Conservation (phyloP, 2,888 invertebrate genomes). For the Microctonus aethiopoides region DNA sequence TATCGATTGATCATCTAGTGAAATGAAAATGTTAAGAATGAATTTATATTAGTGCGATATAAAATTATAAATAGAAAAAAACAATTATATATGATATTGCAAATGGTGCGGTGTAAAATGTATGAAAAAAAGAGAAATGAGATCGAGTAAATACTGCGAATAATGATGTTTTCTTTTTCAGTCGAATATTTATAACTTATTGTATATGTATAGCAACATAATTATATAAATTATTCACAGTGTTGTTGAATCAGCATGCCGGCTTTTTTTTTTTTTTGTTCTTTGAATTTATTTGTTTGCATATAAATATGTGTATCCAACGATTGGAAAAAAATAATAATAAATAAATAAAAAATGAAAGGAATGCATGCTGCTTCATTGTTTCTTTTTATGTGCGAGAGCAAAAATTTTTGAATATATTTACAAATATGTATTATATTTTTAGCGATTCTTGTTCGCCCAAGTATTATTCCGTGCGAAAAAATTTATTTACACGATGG, state of each 20-base stretch:
- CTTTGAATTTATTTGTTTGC: neutral
- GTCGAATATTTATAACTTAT: conserved; percentile 22
- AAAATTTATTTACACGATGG: conserved; percentile 41
- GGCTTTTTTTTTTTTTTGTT: neutral
- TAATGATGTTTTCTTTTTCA: conserved; percentile 24
- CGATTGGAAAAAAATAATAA: neutral
- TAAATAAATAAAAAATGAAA: neutral
- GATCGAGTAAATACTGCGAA: conserved; percentile 43
- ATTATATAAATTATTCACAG: conserved; percentile 36
- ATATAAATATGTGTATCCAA: neutral
- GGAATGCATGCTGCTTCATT: neutral
- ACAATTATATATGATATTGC: neutral
- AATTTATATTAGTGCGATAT: neutral
- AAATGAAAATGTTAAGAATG: neutral
- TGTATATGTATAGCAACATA: neutral
- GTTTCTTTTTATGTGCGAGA: neutral
- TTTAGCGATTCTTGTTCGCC: neutral
- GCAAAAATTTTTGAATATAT: neutral
- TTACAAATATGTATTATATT: conserved; percentile 8
- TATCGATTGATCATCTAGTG: no score
- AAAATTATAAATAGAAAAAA: neutral
- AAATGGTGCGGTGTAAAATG: neutral
- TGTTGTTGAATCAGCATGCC: conserved; percentile 10
- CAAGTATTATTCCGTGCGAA: conserved; percentile 3
- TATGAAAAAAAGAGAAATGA: conserved; percentile 29